These are phyloP conservation scores for Solenopsis fugax DNA, from an alignment of 1,140 invertebrate species.

Conservation along the genomic window DNA sequence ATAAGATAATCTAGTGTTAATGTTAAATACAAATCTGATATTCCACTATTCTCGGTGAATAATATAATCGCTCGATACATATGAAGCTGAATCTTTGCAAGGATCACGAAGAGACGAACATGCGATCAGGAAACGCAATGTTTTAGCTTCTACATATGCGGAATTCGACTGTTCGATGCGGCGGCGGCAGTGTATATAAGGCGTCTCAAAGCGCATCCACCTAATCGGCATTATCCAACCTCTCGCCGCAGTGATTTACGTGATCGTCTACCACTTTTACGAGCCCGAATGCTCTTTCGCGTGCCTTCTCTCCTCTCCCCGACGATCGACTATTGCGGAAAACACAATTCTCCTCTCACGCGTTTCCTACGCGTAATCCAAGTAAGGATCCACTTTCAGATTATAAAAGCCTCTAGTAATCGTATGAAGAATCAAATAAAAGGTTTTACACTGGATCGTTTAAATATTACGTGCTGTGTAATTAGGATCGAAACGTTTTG, in stretches of 20 bases:
- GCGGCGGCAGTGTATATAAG: constrained; percentile 17
- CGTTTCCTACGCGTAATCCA: not conserved
- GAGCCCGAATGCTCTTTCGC: constrained; percentile 43
- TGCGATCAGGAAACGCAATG: constrained; percentile 34
- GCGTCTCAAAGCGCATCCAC: constrained; percentile 56
- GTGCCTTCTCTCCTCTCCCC: constrained; percentile 52
- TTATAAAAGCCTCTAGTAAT: not conserved
- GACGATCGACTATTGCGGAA: not conserved
- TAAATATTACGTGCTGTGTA: not conserved
- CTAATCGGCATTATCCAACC: constrained; percentile 67
- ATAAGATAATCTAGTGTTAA: not conserved
- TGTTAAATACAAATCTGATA: not conserved
- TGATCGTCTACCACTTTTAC: constrained; percentile 51
- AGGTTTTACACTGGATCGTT: not conserved
- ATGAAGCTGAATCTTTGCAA: not conserved
- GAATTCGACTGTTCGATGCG: constrained; percentile 31
- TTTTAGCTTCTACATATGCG: constrained; percentile 32
- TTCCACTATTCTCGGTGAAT: not conserved
- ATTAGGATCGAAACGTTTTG: not conserved
- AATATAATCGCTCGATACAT: not conserved
- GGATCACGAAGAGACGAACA: not conserved
- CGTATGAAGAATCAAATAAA: not conserved
- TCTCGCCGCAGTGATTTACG: constrained; percentile 55
- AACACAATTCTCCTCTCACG: constrained; percentile 7
- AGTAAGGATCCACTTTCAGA: not conserved